phyloP scores from a whole-genome alignment of 2,797 vertebrate species.

The Coendou prehensilis region DNA sequence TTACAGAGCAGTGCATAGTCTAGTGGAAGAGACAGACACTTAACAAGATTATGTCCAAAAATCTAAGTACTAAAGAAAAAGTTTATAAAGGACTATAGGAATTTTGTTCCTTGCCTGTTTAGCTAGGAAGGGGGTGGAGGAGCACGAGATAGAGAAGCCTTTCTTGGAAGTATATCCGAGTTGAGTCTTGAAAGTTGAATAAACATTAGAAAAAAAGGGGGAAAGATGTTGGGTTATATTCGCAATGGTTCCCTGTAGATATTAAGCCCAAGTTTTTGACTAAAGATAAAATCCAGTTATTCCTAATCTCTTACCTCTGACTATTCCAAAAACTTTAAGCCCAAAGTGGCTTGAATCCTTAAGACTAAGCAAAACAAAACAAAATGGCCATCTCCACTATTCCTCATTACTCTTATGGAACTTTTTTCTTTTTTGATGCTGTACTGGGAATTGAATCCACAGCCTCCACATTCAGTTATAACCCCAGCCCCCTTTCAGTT shows the following conservation, averaged over 20 bases:
- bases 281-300: conserved; percentile 16
- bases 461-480: background rate
- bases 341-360: background rate
- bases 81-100: background rate
- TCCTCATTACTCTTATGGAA: background rate
- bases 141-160: background rate
- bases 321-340: conserved; percentile 25
- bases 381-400: background rate
- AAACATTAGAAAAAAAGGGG: background rate
- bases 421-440: background rate
- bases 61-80: background rate
- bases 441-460: background rate
- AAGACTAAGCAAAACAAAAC: conserved; percentile 60
- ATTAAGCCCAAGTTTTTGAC: conserved; percentile 15
- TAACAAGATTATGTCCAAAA: conserved; percentile 23
- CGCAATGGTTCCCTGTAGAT: background rate
- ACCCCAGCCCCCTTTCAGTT: background rate
- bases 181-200: conserved; percentile 3
- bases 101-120: background rate
- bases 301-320: background rate
- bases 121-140: background rate
- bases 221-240: conserved; percentile 13
- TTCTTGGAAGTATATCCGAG: background rate
- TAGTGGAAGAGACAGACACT: conserved; percentile 8
- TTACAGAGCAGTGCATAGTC: background rate